Conservation (phyloP, 2,888 invertebrate species). For the Dilophus febrilis region DNA sequence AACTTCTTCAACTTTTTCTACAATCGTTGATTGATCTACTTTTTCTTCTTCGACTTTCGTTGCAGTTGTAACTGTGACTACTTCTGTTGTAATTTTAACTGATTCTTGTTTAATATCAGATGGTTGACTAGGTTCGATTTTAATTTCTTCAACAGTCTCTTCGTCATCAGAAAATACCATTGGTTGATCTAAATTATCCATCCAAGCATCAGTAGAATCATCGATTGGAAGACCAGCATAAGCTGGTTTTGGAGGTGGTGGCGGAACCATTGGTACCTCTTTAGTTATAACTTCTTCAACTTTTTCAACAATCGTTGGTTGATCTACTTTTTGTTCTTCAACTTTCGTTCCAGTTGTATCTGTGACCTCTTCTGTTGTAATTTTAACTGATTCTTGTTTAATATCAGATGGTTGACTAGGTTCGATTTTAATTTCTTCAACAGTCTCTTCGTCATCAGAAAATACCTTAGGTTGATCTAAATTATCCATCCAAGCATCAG, state of each 20-base stretch:
- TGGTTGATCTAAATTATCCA: slow-evolving; percentile 22
- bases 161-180: slow-evolving; percentile 17
- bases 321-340: too few relatives aligned
- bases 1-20: background rate
- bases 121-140: too few relatives aligned
- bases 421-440: too few relatives aligned
- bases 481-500: slow-evolving; percentile 22
- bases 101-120: too few relatives aligned
- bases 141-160: slow-evolving; percentile 1
- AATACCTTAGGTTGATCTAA: slow-evolving; percentile 18
- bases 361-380: background rate
- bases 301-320: background rate
- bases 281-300: background rate
- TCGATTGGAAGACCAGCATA: slow-evolving; percentile 21
- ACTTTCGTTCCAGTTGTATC: too few relatives aligned
- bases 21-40: too few relatives aligned
- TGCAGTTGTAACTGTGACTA: background rate
- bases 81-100: too few relatives aligned
- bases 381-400: background rate
- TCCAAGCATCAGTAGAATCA: slow-evolving; percentile 20
- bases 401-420: slow-evolving; percentile 3
- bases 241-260: slow-evolving; percentile 11
- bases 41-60: background rate
- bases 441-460: slow-evolving; percentile 15
- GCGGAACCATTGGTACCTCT: slow-evolving; percentile 5